Evolutionary conservation across 2,113 vertebrate species (phyloP).

Genomic region (Felis catus): DNA sequence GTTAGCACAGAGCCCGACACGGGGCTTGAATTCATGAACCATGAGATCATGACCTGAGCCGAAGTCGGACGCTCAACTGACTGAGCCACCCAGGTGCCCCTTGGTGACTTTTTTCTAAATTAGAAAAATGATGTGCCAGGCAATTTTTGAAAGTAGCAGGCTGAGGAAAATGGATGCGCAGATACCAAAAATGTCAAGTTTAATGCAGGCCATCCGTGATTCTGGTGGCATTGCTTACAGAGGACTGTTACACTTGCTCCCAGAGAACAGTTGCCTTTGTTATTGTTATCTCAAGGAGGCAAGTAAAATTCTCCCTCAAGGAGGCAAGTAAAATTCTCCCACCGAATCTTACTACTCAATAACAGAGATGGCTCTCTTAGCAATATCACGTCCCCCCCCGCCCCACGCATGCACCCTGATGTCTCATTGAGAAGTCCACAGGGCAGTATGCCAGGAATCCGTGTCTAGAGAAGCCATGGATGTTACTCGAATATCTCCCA

Average conservation of each 20-base stretch:
- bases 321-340: not conserved
- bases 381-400: not conserved
- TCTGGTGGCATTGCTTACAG: not conserved
- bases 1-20: no score
- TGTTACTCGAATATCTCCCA: not conserved
- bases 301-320: not conserved
- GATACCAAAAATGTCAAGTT: not conserved
- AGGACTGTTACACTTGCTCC: not conserved
- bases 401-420: accelerated
- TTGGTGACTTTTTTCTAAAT: not conserved
- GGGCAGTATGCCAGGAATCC: not conserved
- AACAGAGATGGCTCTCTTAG: not conserved
- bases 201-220: accelerated
- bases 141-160: not conserved
- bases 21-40: no score
- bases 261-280: not conserved
- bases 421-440: not conserved
- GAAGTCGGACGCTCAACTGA: no score
- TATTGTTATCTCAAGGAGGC: not conserved
- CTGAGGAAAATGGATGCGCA: not conserved
- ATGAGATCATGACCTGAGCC: no score
- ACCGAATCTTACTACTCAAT: not conserved
- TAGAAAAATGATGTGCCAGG: not conserved
- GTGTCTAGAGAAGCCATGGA: not conserved
- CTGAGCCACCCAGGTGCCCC: no score